These are phyloP conservation scores for Xyrauchen texanus DNA, from an alignment of 2,113 vertebrate genomes.

Conservation along the genomic window DNA sequence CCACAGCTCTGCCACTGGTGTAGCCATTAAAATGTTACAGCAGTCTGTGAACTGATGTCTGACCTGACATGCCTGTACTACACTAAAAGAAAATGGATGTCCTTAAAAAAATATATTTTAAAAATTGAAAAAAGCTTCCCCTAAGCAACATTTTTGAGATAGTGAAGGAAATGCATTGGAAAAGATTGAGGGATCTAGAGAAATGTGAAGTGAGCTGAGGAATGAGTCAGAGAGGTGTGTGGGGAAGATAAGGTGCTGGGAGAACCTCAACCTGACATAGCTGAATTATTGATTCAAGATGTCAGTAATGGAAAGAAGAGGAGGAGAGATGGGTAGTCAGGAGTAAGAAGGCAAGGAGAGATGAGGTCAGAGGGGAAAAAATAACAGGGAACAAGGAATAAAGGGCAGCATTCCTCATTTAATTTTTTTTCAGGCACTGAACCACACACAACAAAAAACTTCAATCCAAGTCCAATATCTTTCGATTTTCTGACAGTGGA, in stretches of 20 bases:
- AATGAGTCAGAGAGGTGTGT: not conserved
- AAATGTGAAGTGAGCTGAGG: not conserved
- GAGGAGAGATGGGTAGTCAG: not conserved
- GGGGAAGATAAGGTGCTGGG: not conserved
- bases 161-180: not conserved
- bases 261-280: not conserved
- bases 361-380: not conserved
- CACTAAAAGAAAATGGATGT: conserved; percentile 34
- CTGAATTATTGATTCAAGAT: conserved; percentile 5
- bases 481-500: too few species aligned
- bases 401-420: not conserved
- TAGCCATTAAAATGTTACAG: conserved; percentile 22
- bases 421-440: not conserved
- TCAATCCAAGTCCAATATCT: too few species aligned
- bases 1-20: too few species aligned
- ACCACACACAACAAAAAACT: not conserved
- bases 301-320: not conserved
- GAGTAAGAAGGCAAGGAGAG: not conserved
- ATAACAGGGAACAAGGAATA: not conserved
- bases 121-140: conserved; percentile 32
- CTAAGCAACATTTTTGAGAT: conserved; percentile 16
- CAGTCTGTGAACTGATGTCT: conserved; percentile 12
- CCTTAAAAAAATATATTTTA: conserved; percentile 11
- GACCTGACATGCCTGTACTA: not conserved
- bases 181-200: not conserved